These are phyloP conservation scores for Orius insidiosus DNA, from an alignment of 1,140 invertebrate genomes.

Conservation along the genomic window DNA sequence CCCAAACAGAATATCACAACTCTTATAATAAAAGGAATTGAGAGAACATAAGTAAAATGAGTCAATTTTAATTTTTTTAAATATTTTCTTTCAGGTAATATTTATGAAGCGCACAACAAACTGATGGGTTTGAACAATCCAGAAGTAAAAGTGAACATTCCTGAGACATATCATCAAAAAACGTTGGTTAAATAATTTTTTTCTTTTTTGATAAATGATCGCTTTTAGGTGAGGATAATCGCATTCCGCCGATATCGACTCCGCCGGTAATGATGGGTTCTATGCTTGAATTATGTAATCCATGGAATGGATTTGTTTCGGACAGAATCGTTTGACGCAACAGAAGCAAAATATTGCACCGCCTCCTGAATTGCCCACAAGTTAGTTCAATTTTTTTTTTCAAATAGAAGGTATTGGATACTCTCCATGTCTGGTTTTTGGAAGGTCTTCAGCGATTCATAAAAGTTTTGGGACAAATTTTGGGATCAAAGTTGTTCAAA, in stretches of 20 bases:
- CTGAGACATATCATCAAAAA: slow-evolving; percentile 41
- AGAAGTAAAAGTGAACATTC: slow-evolving; percentile 47
- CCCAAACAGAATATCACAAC: slow-evolving; percentile 60
- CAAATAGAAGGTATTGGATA: too few species aligned
- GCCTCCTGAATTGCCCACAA: too few species aligned
- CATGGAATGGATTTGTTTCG: too few species aligned
- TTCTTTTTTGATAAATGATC: too few species aligned
- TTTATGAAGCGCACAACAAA: slow-evolving; percentile 74
- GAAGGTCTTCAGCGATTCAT: too few species aligned
- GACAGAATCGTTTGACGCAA: neutral
- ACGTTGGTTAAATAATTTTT: slow-evolving; percentile 16
- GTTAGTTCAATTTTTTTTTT: too few species aligned
- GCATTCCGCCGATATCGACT: neutral
- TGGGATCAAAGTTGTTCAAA: too few species aligned
- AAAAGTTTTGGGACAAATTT: too few species aligned
- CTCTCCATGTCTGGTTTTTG: too few species aligned
- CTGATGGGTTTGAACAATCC: slow-evolving; percentile 55
- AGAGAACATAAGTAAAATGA: slow-evolving; percentile 49
- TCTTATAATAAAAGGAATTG: slow-evolving; percentile 66
- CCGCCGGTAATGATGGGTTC: neutral
- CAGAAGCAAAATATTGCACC: too few species aligned
- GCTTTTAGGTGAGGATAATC: too few species aligned
- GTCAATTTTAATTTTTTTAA: slow-evolving; percentile 21
- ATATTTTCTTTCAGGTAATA: slow-evolving; percentile 40
- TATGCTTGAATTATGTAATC: too few species aligned